phyloP scores from a whole-genome alignment of 2,797 vertebrate genomes.

The Spinibarbus caldwelli region DNA sequence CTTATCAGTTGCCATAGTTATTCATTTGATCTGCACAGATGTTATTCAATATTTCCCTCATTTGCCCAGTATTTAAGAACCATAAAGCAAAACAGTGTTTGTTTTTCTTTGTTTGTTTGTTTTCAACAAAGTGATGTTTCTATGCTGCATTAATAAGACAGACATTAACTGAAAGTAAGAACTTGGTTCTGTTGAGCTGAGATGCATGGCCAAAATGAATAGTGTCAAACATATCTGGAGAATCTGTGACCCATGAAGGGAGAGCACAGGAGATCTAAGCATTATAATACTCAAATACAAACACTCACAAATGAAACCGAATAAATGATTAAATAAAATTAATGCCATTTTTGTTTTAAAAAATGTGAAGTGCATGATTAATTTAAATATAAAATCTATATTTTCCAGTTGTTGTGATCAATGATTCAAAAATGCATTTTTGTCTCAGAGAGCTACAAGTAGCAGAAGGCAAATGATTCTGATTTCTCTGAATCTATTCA shows the following conservation, averaged over 20 bases:
- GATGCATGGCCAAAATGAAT: background rate
- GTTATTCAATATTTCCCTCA: too few species aligned
- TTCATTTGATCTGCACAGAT: too few species aligned
- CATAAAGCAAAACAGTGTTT: background rate
- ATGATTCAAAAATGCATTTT: background rate
- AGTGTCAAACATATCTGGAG: background rate
- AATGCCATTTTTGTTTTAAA: background rate
- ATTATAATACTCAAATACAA: background rate
- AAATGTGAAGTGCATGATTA: background rate
- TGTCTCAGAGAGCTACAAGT: background rate
- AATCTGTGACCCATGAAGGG: background rate
- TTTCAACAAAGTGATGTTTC: background rate
- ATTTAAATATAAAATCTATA: slow-evolving; percentile 1
- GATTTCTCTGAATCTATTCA: background rate
- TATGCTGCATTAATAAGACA: background rate
- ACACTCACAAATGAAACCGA: background rate
- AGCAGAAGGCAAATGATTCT: background rate
- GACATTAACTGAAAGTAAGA: background rate
- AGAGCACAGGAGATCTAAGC: background rate
- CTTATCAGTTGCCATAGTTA: too few species aligned
- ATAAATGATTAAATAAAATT: background rate
- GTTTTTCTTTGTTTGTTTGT: background rate
- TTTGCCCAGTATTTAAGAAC: background rate
- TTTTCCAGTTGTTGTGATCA: background rate
- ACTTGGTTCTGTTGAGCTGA: background rate